Evolutionary conservation across 2,888 invertebrate species (phyloP).

Genomic region (Campoletis raptor): DNA sequence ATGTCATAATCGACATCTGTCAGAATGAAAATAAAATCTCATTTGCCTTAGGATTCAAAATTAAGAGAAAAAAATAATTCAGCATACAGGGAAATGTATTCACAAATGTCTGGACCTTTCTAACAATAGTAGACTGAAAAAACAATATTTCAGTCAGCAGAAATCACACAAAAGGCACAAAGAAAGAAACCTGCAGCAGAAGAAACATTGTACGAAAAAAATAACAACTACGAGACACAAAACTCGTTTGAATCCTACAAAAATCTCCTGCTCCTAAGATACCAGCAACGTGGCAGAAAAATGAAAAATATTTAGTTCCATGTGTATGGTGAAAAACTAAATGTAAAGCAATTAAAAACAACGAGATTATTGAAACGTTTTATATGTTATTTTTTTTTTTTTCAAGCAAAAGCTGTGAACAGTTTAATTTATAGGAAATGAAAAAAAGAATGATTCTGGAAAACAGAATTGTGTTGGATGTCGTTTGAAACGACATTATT

Average conservation of each 20-base stretch:
- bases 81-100: background rate
- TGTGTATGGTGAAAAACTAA: background rate
- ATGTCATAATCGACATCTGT: conserved; percentile 8
- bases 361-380: background rate
- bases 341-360: background rate
- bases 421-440: background rate
- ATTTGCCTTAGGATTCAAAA: background rate
- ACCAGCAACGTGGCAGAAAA: background rate
- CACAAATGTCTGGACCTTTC: background rate
- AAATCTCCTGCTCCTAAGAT: background rate
- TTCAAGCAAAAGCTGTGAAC: background rate
- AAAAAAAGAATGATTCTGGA: background rate
- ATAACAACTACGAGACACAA: background rate
- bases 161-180: background rate
- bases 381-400: background rate
- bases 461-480: conserved; percentile 60
- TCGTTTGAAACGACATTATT: conserved; percentile 65
- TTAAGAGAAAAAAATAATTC: background rate
- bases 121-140: background rate
- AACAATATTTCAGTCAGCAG: background rate
- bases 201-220: background rate
- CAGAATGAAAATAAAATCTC: background rate
- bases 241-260: background rate
- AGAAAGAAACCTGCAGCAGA: background rate
- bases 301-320: background rate